Base-by-base conservation (phyloP, 2,797 vertebrate genomes). In the Podarcis siculus region DNA sequence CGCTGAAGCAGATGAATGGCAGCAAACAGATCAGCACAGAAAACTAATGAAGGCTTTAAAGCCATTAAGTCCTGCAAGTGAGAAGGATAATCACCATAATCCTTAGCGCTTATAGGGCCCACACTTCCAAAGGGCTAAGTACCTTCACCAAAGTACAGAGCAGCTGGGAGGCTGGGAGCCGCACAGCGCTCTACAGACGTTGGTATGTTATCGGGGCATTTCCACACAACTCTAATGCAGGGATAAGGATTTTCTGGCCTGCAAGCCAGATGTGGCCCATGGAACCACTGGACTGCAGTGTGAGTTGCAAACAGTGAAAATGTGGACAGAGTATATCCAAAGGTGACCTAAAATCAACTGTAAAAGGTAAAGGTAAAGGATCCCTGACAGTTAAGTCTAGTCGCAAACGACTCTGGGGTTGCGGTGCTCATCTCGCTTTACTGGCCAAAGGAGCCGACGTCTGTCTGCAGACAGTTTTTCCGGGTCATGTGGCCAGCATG, bases 31-130 rank as follows among this genome's bases (percentile, higher is more conserved):
- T 35, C 89, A 61, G 5, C 19, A 66, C n/a, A 21, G 72, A 72
- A 81, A 93, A 90, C 87, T 85, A 92, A 84, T 73, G 58, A 90
- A 86, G 45, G 4, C 2, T 92, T 92, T 89, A 90, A 75, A 88
- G 87, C 6, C 8, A 67, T 12, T 81, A 87, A 93, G 77, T 89
- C 2, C 1, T 81, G 85, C 78, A 85, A 92, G 1, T 42, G 58
- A 80, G 89, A 89, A 86, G 8, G 89, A 83, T 75, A 76, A 77
- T 21, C 76, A 79, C 69, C 39, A 37, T 89, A 64, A 87, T 75
- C 80, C 85, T 64, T 39, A n/a, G 42, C 61, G 69, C 90, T 83
- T 72, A 61, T 5, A 88, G 71, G n/a, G 3, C 5, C 58, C 83
- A 9, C 32, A 25, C 0, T 35, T 87, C 88, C 89, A 80, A 66